Conservation (phyloP, 2,888 invertebrate species). For the Protophormia terraenovae region DNA sequence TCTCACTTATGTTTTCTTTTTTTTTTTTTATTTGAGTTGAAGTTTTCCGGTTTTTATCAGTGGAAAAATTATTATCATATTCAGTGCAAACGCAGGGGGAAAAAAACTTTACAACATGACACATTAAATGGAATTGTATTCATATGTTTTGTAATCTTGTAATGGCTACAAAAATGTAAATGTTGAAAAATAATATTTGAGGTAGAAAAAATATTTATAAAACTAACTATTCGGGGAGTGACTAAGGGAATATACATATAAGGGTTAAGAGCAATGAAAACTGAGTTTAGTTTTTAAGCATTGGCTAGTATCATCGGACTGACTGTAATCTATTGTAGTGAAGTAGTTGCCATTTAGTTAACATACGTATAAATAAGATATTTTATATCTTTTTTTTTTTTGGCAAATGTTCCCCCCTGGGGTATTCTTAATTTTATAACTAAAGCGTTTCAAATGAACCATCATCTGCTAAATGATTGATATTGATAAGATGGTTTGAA, state of each 20-base stretch:
- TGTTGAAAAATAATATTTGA: neutral
- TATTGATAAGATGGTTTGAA: no score
- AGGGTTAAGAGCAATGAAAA: neutral
- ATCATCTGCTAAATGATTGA: no score
- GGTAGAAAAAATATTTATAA: conserved; percentile 35
- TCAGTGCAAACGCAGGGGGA: neutral
- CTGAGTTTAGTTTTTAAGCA: no score
- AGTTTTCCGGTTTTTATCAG: neutral
- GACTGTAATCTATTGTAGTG: no score
- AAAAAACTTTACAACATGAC: neutral
- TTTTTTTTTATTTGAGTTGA: neutral
- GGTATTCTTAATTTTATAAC: no score
- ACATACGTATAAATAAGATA: no score
- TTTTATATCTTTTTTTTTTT: no score
- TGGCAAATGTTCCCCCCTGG: no score
- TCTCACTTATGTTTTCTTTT: neutral
- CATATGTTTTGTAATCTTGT: neutral
- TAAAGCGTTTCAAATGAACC: no score
- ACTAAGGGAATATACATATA: neutral
- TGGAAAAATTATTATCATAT: neutral
- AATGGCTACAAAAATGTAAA: neutral
- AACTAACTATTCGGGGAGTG: neutral
- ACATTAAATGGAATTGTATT: neutral
- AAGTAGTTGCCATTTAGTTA: no score
- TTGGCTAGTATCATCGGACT: no score